Evolutionary conservation across 30 jellyfish, hydroid and myxozoan species (phyloP).

Genomic region (Pseudorhiza aurosa): DNA sequence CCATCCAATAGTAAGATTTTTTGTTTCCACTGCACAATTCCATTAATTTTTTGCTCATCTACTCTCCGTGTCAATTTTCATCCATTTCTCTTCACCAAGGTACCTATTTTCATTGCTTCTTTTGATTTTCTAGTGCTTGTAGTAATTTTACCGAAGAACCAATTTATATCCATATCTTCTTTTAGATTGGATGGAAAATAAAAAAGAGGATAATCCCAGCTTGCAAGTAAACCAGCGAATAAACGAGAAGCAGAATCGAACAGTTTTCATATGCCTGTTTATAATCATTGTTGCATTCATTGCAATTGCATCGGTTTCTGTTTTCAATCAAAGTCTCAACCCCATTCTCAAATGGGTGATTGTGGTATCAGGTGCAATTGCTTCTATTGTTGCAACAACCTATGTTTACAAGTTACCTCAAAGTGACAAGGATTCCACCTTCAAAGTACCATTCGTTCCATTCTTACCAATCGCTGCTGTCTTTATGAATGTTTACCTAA

Average conservation of each 20-base stretch:
- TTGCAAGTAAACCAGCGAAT: not conserved
- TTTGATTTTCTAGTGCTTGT: too few species aligned
- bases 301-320: not conserved
- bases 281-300: not conserved
- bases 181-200: not conserved
- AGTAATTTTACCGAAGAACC: too few species aligned
- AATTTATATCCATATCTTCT: too few species aligned
- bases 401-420: constrained; percentile 32
- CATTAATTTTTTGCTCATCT: too few species aligned
- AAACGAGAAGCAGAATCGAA: not conserved
- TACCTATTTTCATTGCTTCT: too few species aligned
- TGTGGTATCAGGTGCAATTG: not conserved
- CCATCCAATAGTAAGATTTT: not conserved
- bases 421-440: constrained; percentile 10
- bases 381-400: not conserved
- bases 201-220: not conserved
- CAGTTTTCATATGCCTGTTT: not conserved
- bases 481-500: constrained; percentile 54
- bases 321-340: not conserved
- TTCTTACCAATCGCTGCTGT: constrained; percentile 56
- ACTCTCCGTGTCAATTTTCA: too few species aligned
- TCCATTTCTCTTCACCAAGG: too few species aligned
- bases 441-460: constrained; percentile 71
- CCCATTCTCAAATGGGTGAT: not conserved
- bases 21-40: too few species aligned